Conservation (phyloP, 1,140 invertebrate species). For the Drosophila athabasca region DNA sequence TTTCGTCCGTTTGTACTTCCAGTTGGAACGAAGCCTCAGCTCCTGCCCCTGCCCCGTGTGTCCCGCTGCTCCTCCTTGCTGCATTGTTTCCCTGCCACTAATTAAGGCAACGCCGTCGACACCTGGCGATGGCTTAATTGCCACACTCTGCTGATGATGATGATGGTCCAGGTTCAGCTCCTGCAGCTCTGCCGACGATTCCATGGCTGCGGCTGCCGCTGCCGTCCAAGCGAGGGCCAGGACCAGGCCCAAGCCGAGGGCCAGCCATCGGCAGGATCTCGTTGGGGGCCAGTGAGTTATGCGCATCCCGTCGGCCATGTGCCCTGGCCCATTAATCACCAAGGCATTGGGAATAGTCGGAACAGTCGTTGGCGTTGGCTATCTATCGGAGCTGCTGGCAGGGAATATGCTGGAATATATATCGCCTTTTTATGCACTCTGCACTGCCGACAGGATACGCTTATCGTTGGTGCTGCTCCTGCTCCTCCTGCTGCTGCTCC, state of each 20-base stretch:
- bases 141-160: slow-evolving; percentile 15
- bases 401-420: slow-evolving; percentile 51
- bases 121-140: slow-evolving; percentile 37
- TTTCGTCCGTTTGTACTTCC: slow-evolving; percentile 67
- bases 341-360: slow-evolving; percentile 66
- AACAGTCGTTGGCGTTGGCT: neutral
- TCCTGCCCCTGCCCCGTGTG: neutral
- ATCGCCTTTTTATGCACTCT: slow-evolving; percentile 70
- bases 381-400: slow-evolving; percentile 24
- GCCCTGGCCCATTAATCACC: slow-evolving; percentile 77
- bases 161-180: slow-evolving; percentile 1
- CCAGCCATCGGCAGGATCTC: slow-evolving; percentile 54
- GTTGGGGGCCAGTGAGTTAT: slow-evolving; percentile 62
- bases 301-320: slow-evolving; percentile 75
- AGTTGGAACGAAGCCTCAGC: slow-evolving; percentile 36
- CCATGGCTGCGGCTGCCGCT: slow-evolving; percentile 52
- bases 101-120: slow-evolving; percentile 21
- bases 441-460: slow-evolving; percentile 63
- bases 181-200: slow-evolving; percentile 63
- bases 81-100: slow-evolving; percentile 12
- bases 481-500: neutral
- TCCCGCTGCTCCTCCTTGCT: neutral
- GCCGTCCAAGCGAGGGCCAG: slow-evolving; percentile 49
- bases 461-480: slow-evolving; percentile 53
- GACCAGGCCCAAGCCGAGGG: slow-evolving; percentile 29